Base-by-base conservation (phyloP, 2,888 invertebrate genomes). In the Hipparchia sbordonii region DNA sequence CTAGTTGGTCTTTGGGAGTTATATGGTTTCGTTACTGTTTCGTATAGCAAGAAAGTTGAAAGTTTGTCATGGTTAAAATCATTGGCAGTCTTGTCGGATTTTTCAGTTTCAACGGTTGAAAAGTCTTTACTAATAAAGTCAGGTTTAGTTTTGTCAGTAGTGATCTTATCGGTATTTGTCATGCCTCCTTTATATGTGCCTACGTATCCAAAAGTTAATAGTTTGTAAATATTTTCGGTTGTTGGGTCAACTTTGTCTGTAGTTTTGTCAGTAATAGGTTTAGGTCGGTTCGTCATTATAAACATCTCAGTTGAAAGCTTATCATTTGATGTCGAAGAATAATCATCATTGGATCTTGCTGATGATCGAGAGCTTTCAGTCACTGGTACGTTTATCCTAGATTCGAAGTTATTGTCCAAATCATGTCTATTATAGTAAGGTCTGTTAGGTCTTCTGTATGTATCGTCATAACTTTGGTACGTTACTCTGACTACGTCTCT, bases 141-240 rank as follows among this genome's bases (percentile, higher is more conserved):
- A 73, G 79, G 77, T 78, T 83, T 84, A 61, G 63, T 71, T 60
- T 76, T 75, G 51, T 76, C 77, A 63, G 73, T 51, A 69, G 75
- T 72, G 57, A 69, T 68, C 70, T 77, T 76, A 59, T 81, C 77
- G 62, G 60, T 69, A 33, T 61, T 62, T 66, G 73, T 78, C 66
- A 78, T 76, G 76, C 81, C 80, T 51, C 91, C 90, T 86, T 84
- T 92, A 77, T 93, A 93, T 72, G 88, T 93, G 8, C 94, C 94
- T 77, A 94, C 89, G 74, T 94, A 94, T 45, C 93, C 90, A 78
- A 94, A 94, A 76, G 94, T 94, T 70, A 93, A 87, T 70, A 94
- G 84, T 86, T 92, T 93, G 77, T 91, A 90, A 62, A 88, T 79
- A 78, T 91, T 90, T 78, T 90, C 89, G 74, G 92, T 93, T 5